Evolutionary conservation across 2,797 vertebrate genomes (phyloP), one percentile per base, ranked within the genome.

Genomic region (Megaceryle alcyon): DNA sequence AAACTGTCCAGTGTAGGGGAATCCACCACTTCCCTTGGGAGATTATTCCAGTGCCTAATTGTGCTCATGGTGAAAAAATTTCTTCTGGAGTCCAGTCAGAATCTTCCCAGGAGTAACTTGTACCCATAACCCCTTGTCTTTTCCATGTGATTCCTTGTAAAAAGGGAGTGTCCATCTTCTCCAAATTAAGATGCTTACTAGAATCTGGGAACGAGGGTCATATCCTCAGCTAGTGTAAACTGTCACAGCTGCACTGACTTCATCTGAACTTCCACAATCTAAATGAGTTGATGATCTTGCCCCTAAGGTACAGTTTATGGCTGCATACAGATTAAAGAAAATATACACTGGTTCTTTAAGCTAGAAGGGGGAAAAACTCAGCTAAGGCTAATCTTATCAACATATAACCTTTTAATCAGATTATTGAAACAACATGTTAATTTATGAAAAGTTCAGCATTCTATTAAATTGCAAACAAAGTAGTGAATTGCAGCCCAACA

Each of bases 401-500:
- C 96, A 97, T 97, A 98, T 96, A 98, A 98, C 97, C 92, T 98
- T 97, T 97, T 98, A 98, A 98, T 98, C 98, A 98, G 97, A 98
- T 98, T 98, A 98, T 97, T 98, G 97, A 97, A 98, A 98, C 98
- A 97, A 98, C 98, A 96, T 96, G 97, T 98, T 98, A 97, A 98
- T 98, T 98, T 98, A 94, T 97, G 92, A 98, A 97, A 97, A 98
- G 97, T 98, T 98, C 95, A 95, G 96, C 96, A 90, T 97, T 98
- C 97, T 96, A 95, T 98, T 98, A 98, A 98, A 98, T 95, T 96
- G 96, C 97, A 97, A 97, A 97, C 97, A 96, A 97, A 92, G 14
- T 80, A 91, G 80, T 96, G 97, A 98, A 98, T 98, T 98, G 97
- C 96, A 97, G 93, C 98, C 96, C 98, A 98, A 98, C 97, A 97